Percentiles rank a stretch among this genome's conserved stretches.
These are phyloP conservation scores for Oreochromis tanganicae DNA, from an alignment of 2,113 vertebrate species.

Conservation along the genomic window DNA sequence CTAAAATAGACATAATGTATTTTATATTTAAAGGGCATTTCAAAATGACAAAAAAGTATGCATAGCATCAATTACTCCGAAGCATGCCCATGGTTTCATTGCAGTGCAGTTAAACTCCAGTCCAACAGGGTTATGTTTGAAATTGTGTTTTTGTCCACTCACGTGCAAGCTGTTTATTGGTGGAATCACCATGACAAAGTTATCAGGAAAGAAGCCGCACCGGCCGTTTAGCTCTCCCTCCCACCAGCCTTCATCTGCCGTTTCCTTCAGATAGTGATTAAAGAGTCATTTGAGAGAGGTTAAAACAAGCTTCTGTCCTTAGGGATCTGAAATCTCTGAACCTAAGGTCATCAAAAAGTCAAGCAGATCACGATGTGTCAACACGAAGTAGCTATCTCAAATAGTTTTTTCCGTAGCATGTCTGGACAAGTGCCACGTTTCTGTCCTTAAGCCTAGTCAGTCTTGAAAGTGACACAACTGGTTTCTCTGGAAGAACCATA, in stretches of 20 bases:
- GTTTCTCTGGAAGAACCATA: slow-evolving; percentile 12
- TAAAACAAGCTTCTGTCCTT: neutral
- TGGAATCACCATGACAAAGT: slow-evolving; percentile 81
- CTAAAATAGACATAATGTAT: neutral
- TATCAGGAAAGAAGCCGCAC: slow-evolving; percentile 83
- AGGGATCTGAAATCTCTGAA: slow-evolving; percentile 18
- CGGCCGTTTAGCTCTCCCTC: slow-evolving; percentile 78
- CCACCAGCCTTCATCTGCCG: slow-evolving; percentile 86
- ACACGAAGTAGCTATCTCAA: neutral
- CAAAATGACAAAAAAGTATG: neutral
- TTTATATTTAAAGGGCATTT: neutral
- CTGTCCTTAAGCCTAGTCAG: neutral
- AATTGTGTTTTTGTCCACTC: slow-evolving; percentile 43
- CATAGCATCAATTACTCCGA: neutral
- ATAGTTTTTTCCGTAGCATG: neutral
- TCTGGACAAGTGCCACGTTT: neutral
- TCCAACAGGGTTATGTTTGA: neutral
- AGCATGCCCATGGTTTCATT: neutral
- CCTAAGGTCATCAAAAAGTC: neutral
- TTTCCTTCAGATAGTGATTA: slow-evolving; percentile 58
- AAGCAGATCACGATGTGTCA: neutral
- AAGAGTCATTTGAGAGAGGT: slow-evolving; percentile 18
- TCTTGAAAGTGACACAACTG: neutral
- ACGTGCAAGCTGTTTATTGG: slow-evolving; percentile 58
- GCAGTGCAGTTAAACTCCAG: neutral